These are phyloP conservation scores for Catalaphyllia jardinei DNA, from an alignment of 64 coral and sea anemone genomes.

Conservation along the genomic window DNA sequence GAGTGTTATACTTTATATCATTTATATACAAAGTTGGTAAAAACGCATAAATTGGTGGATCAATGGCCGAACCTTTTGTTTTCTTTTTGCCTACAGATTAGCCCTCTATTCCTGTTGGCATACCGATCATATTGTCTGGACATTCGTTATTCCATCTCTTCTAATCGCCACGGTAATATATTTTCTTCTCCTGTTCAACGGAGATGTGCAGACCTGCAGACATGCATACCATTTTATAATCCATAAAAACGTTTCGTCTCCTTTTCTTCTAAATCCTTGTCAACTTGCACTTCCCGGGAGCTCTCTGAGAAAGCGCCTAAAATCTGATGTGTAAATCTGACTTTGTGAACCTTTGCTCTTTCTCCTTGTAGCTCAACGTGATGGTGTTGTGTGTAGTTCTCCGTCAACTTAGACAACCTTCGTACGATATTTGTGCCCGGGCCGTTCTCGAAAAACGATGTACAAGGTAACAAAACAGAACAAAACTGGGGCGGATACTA, in stretches of 20 bases:
- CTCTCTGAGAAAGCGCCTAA: too few relatives aligned
- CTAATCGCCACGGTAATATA: slow-evolving; percentile 53
- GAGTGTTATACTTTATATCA: too few relatives aligned
- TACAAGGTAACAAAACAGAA: slow-evolving; percentile 75
- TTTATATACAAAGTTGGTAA: too few relatives aligned
- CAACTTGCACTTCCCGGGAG: too few relatives aligned
- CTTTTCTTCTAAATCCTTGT: too few relatives aligned
- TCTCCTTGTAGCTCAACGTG: slow-evolving; percentile 68
- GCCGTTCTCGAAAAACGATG: slow-evolving; percentile 79
- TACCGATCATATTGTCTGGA: slow-evolving; percentile 79
- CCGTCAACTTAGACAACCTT: slow-evolving; percentile 76
- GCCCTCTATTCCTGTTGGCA: slow-evolving; percentile 79
- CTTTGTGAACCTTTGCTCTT: neutral
- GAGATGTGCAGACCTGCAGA: too few relatives aligned
- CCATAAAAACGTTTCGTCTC: too few relatives aligned
- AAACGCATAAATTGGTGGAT: too few relatives aligned
- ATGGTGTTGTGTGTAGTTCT: slow-evolving; percentile 64
- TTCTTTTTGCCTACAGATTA: slow-evolving; percentile 26
- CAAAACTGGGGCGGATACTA: too few relatives aligned
- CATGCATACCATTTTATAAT: neutral
- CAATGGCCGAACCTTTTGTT: neutral
- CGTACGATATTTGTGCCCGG: slow-evolving; percentile 83
- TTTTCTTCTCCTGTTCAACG: neutral
- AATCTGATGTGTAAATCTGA: neutral
- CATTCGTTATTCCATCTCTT: slow-evolving; percentile 70